Conservation (phyloP, 64 coral and sea anemone species). For the Orbicella faveolata region DNA sequence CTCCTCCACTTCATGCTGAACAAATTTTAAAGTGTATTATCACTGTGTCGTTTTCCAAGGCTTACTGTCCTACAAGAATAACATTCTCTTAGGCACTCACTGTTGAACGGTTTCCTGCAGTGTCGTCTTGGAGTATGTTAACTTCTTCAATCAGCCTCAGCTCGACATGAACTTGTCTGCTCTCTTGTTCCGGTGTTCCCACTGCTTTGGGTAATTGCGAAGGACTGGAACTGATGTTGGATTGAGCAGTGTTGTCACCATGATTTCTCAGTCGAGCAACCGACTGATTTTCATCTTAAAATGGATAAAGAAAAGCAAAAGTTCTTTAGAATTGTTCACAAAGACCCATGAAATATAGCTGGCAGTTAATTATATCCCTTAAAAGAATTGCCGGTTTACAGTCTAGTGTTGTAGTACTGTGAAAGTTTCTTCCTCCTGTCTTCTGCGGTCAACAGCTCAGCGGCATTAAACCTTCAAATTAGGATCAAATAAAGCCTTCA, state of each 20-base stretch:
- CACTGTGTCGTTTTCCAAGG: too few species aligned
- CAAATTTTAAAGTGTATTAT: too few species aligned
- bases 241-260: background rate
- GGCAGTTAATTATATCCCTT: too few species aligned
- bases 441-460: too few species aligned
- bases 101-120: background rate
- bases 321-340: too few species aligned
- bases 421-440: too few species aligned
- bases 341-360: background rate
- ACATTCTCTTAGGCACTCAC: background rate
- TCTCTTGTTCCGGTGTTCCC: background rate
- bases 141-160: slow-evolving; percentile 15
- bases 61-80: too few species aligned
- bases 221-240: background rate
- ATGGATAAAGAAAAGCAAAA: background rate
- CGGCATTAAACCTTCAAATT: too few species aligned
- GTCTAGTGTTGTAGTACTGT: too few species aligned
- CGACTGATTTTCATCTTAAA: background rate
- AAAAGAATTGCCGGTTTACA: too few species aligned
- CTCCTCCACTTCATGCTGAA: too few species aligned
- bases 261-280: background rate
- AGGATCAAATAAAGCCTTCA: too few species aligned
- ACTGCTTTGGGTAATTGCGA: background rate
- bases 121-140: background rate
- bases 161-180: background rate